Conservation (phyloP, 2,113 vertebrate genomes). For the Dicaeum eximium region DNA sequence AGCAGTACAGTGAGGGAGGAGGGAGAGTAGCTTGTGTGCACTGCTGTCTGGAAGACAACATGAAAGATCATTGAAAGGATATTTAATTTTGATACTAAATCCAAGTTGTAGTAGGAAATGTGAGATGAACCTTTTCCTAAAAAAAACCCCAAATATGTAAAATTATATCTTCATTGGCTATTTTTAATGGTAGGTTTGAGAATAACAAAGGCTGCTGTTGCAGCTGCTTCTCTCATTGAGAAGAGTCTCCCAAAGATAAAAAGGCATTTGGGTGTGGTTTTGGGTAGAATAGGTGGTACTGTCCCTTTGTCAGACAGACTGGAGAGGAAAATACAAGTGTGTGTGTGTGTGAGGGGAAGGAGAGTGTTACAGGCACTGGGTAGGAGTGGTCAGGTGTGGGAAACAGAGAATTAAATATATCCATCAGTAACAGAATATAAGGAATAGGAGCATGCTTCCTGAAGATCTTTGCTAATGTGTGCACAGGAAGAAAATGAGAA, state of each 20-base stretch:
- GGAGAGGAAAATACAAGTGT: neutral
- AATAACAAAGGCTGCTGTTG: neutral
- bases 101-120: neutral
- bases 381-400: neutral
- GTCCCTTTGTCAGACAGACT: neutral
- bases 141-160: neutral
- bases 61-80: neutral
- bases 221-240: neutral
- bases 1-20: neutral
- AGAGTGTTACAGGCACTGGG: neutral
- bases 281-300: neutral
- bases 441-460: neutral
- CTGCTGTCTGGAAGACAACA: neutral
- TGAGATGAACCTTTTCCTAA: neutral
- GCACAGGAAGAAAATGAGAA: neutral
- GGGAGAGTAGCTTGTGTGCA: neutral
- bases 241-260: neutral
- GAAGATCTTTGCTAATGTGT: neutral
- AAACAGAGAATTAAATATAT: neutral
- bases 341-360: neutral
- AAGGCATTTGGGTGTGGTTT: neutral
- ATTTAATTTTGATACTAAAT: neutral
- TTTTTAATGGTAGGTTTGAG: neutral
- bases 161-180: neutral
- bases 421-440: neutral